Percentiles rank a stretch among this genome's conserved stretches.
Conservation (phyloP, 2,888 invertebrate genomes). For the Cerceris ruficornis region DNA sequence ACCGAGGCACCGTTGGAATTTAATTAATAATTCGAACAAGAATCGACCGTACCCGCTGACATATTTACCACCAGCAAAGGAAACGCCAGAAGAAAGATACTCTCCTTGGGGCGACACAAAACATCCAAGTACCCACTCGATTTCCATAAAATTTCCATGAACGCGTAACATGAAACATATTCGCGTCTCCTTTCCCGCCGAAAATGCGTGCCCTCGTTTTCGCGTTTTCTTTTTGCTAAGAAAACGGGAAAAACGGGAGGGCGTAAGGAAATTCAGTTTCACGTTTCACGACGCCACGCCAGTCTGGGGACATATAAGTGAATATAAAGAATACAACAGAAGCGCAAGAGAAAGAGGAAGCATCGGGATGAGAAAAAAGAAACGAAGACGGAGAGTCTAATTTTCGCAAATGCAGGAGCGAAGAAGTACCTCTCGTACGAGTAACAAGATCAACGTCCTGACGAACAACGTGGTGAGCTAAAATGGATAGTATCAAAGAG, state of each 20-base stretch:
- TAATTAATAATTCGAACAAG: slow-evolving; percentile 29
- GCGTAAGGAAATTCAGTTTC: background rate
- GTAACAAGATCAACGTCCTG: slow-evolving; percentile 27
- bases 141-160: too few relatives aligned
- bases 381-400: slow-evolving; percentile 11
- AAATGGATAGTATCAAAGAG: background rate
- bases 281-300: background rate
- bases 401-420: slow-evolving; percentile 7
- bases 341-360: too few relatives aligned
- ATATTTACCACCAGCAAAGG: background rate
- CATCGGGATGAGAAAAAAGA: too few relatives aligned
- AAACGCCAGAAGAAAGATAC: too few relatives aligned
- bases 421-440: background rate
- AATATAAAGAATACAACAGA: slow-evolving; percentile 1
- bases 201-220: too few relatives aligned
- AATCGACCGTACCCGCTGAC: background rate
- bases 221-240: too few relatives aligned
- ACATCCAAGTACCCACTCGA: too few relatives aligned
- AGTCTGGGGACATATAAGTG: slow-evolving; percentile 30
- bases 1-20: slow-evolving; percentile 19
- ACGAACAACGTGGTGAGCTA: background rate
- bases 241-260: background rate
- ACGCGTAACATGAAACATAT: background rate
- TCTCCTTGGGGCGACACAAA: too few relatives aligned
- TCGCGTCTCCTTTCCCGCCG: background rate